Evolutionary conservation across 2,888 invertebrate genomes (phyloP), one percentile per base, ranked within the genome.

Genomic region (Halocaridina rubra): DNA sequence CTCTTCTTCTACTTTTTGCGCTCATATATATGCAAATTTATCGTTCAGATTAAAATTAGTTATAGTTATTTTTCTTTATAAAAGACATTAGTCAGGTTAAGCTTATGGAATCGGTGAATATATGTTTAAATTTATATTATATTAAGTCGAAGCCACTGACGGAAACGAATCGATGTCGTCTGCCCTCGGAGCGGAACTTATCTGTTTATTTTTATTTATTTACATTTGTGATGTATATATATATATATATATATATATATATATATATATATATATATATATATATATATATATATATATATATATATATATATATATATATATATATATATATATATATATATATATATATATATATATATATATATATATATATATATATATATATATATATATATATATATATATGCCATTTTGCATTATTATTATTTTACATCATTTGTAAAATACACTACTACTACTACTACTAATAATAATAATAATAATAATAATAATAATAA

Each of bases 141-240:
- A 2, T 30, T 16, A 27, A 74, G 80, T 10, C 80, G 16, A n/a
- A 61, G 64, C 16, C 74, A 39, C n/a, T 10, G 8, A 59, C 72
- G 64, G 61, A 32, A 13, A 64, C 80, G 69, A 74, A 74, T 61
- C 32, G 80, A 80, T 80, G 80, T 80, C 80, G 74, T 80, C 74
- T 80, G 80, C 74, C 61, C 19, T 53, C n/a, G 80, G 10, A 80
- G 30, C 24, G 67, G 27, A 76, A 76, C 59, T 76, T 59, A 59
- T 59, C n/a, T 59, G 22, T 59, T 19, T 59, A 59, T 59, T 19
- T 59, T 19, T 59, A 59, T 59, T 19, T 59, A 59, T 59, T 19
- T 59, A 59, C 22, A 59, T 59, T 7, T 59, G 3, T 59, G 4
- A 10, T 16, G 46, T 16, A 46, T 46, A 46, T 46, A 16, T 46